phyloP scores from a whole-genome alignment of 2,888 invertebrate species.

The Clitarchus hookeri region DNA sequence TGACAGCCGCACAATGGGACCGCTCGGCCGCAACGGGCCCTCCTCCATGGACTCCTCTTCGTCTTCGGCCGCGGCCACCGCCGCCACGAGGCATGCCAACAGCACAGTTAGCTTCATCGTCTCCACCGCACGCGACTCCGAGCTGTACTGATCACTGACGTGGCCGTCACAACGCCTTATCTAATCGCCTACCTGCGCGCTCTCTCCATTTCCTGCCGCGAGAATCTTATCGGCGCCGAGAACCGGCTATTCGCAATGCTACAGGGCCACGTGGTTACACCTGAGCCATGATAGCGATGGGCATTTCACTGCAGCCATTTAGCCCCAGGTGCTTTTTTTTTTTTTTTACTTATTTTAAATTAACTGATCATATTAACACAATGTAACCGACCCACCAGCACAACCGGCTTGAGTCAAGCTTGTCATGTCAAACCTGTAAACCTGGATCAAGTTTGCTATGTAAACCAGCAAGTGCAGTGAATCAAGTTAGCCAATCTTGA shows the following conservation, averaged over 20 bases:
- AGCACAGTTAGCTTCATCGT: neutral
- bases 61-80: neutral
- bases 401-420: no score
- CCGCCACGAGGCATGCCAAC: neutral
- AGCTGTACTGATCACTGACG: neutral
- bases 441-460: no score
- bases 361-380: no score
- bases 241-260: neutral
- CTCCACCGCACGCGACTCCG: neutral
- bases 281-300: no score
- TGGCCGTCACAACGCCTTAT: neutral
- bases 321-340: no score
- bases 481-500: no score
- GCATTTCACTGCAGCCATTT: no score
- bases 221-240: neutral
- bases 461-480: no score
- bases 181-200: slow-evolving; percentile 7
- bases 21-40: neutral
- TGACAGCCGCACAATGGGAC: slow-evolving; percentile 22
- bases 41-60: neutral
- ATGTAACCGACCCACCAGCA: no score
- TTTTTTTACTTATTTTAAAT: no score
- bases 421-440: no score
- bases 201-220: neutral
- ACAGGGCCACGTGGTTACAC: neutral